Evolutionary conservation across 2,888 invertebrate genomes (phyloP), one percentile per base, ranked within the genome.

Genomic region (Neoaliturus tenellus): DNA sequence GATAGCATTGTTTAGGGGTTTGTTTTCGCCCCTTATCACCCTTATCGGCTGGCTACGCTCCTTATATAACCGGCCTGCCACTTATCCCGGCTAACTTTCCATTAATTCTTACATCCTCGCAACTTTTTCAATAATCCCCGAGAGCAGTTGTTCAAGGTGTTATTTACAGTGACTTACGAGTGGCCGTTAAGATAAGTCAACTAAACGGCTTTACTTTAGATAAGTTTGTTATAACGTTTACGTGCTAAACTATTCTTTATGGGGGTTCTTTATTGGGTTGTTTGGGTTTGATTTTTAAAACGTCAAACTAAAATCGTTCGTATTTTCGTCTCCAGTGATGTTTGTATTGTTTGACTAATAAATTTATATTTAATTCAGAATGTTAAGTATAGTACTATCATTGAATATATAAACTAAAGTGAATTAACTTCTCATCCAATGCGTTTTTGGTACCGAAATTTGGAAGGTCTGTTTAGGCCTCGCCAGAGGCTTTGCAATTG

Each of bases 51-150:
- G 23, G 17, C 8, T 69, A 69, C 69, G 69, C 20, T 39, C 69
- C 39, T 39, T 69, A 69, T 35, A 69, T 69, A 69, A 69, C 69
- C 10, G 39, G 8, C 35, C 39, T 17, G 14, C 33, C 69, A 33
- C 69, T 69, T 39, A 39, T 35, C 69, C 39, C 69, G n/a, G 69
- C 33, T 39, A 69, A 69, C 69, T 39, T 69, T 35, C 69, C 69
- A 69, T 69, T 69, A 69, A 69, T 69, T 69, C 69, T 69, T 69
- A 69, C 39, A 69, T 69, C 39, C 14, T 69, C 33, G 14, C 33
- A 69, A 69, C 69, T 69, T 69, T 69, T 69, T 69, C 69, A 69
- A 69, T 69, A 69, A 69, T 69, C 69, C 67, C 67, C 69, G 17
- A 69, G 69, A 39, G 69, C 23, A 69, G 35, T 69, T 69, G 39